Evolutionary conservation across 2,113 vertebrate genomes (phyloP).

Genomic region (Atrichornis clamosus): DNA sequence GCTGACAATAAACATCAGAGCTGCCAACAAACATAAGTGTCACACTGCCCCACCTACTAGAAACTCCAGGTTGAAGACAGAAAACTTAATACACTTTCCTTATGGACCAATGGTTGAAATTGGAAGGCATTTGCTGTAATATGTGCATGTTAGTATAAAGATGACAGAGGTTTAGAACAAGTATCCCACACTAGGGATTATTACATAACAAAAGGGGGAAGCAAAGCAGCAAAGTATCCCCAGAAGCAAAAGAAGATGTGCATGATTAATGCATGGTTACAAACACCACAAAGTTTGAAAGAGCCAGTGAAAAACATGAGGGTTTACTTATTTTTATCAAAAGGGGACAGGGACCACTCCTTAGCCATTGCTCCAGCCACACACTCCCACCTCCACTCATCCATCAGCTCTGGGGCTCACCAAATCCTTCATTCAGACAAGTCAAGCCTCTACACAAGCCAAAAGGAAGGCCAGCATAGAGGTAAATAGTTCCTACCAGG

Average conservation of each 20-base stretch:
- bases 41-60: background rate
- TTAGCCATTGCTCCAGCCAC: background rate
- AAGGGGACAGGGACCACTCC: background rate
- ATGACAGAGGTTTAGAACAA: background rate
- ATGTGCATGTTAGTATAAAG: background rate
- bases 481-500: background rate
- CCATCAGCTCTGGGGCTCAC: background rate
- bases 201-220: background rate
- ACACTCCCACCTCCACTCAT: background rate
- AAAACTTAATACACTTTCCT: background rate
- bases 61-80: background rate
- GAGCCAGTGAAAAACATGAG: background rate
- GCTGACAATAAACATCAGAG: background rate
- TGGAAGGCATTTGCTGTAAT: background rate
- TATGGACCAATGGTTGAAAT: background rate
- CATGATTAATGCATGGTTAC: background rate
- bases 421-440: background rate
- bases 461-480: background rate
- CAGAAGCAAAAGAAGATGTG: background rate
- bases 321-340: background rate
- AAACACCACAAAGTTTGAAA: background rate
- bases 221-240: background rate
- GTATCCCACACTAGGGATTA: background rate
- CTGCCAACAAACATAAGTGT: background rate
- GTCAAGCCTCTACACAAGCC: background rate